Base-by-base conservation (phyloP, 2,888 invertebrate species). In the Andrena minutula region DNA sequence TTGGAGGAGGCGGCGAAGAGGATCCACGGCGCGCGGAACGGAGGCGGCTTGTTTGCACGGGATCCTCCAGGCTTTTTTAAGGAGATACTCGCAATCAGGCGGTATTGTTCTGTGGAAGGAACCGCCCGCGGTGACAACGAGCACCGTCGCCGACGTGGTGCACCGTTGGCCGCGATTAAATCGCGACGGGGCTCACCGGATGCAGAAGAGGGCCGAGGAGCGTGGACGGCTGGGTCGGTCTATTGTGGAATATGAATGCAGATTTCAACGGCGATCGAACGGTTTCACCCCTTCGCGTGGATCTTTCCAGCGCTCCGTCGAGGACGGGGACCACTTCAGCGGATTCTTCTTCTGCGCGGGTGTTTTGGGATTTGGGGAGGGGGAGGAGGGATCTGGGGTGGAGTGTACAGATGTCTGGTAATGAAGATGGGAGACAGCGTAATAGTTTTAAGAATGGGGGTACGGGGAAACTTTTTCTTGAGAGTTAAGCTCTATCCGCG, bases 101-200 rank as follows among this genome's bases (percentile, higher is more conserved):
- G 64, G 87, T 84, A 88, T 88, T 88, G 88, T 88, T 88, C 86
- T 77, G 79, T 80, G 87, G 86, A 80, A 88, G 89, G 86, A 85
- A 77, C 84, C 79, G 64, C 88, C 88, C 78, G 80, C 49, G 61
- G 88, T 23, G 88, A 88, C 86, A 88, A 88, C 71, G 71, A 85
- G 86, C 74, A 53, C 2, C 81, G 86, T 75, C 88, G 83, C 79
- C 86, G 79, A 72, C 79, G 56, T 73, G 86, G 74, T 86, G 85
- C 83, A 83, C 76, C 72, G 49, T 72, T 4, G 41, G 47, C 41
- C 71, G 65, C 70, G 75, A 72, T 78, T 78, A 56, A 75, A 83
- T 79, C 80, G 78, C 47, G 30, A 47, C 23, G 51, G 20, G 41
- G 53, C 41, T 47, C 64, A n/a, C 56, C 20, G 26, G 35, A 72